Conservation (phyloP, 2,797 vertebrate species). For the Myotis findleyi region DNA sequence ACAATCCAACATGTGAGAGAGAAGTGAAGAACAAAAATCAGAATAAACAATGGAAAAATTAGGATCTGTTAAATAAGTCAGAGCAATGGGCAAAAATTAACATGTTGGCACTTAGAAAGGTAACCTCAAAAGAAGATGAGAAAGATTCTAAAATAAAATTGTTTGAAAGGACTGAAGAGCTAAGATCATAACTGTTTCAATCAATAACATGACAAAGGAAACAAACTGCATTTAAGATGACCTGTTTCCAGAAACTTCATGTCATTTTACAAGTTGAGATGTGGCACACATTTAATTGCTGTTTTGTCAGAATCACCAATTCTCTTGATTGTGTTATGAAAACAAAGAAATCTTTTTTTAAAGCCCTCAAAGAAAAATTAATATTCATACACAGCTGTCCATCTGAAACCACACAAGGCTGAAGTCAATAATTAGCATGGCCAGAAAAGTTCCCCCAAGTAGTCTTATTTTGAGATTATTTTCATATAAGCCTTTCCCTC, state of each 20-base stretch:
- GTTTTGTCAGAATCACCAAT: conserved; percentile 68
- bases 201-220: conserved; percentile 43
- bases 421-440: conserved; percentile 70
- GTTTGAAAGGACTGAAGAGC: background rate
- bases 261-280: conserved; percentile 27
- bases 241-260: background rate
- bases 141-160: background rate
- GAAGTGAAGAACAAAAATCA: background rate
- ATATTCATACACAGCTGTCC: conserved; percentile 86
- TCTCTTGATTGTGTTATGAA: conserved; percentile 75
- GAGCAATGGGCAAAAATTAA: background rate
- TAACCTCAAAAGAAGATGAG: background rate
- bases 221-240: conserved; percentile 17
- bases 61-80: background rate
- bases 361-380: conserved; percentile 84
- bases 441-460: conserved; percentile 61
- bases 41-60: background rate
- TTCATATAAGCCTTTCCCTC: conserved; percentile 10
- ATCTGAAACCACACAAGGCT: conserved; percentile 72
- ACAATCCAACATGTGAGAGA: background rate
- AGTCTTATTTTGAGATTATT: conserved; percentile 42
- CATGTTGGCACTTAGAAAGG: background rate
- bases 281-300: conserved; percentile 61
- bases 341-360: conserved; percentile 80
- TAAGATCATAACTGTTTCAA: background rate